These are phyloP conservation scores for Plagodis pulveraria DNA, from an alignment of 2,888 invertebrate species.

Conservation along the genomic window DNA sequence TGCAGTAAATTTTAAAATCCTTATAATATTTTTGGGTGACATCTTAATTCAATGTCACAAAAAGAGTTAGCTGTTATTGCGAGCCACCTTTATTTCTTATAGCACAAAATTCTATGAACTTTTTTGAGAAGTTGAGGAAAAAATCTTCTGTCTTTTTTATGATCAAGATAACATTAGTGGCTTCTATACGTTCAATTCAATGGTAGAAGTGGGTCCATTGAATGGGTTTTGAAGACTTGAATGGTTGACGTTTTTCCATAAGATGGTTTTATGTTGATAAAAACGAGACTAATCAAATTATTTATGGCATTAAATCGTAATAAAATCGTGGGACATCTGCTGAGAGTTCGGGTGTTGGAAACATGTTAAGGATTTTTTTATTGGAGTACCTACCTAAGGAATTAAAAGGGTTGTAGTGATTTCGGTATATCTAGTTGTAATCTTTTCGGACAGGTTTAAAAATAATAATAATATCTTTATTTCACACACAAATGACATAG, in stretches of 20 bases:
- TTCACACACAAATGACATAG: no score
- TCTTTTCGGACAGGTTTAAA: no score
- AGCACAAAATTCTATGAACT: slow-evolving; percentile 16
- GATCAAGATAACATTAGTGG: slow-evolving; percentile 84
- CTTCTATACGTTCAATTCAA: slow-evolving; percentile 77
- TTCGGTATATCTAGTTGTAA: no score
- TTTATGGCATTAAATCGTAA: slow-evolving; percentile 81
- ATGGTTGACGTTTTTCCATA: slow-evolving; percentile 79
- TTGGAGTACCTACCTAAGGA: no score
- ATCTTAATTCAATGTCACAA: slow-evolving; percentile 20
- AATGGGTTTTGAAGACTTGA: slow-evolving; percentile 55
- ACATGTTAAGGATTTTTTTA: no score
- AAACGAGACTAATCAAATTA: slow-evolving; percentile 84
- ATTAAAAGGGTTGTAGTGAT: no score
- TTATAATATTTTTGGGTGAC: slow-evolving; percentile 10
- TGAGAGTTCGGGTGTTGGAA: slow-evolving; percentile 16
- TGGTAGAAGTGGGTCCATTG: slow-evolving; percentile 41
- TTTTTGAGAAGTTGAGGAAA: background rate
- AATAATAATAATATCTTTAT: no score
- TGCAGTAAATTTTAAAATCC: background rate
- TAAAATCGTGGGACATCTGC: slow-evolving; percentile 75
- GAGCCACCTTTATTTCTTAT: slow-evolving; percentile 16
- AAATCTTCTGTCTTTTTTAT: slow-evolving; percentile 36
- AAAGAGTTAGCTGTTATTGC: slow-evolving; percentile 22
- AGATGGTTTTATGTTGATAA: slow-evolving; percentile 81